Base-by-base conservation (phyloP, 2,888 invertebrate genomes). In the Epirrita christyi region DNA sequence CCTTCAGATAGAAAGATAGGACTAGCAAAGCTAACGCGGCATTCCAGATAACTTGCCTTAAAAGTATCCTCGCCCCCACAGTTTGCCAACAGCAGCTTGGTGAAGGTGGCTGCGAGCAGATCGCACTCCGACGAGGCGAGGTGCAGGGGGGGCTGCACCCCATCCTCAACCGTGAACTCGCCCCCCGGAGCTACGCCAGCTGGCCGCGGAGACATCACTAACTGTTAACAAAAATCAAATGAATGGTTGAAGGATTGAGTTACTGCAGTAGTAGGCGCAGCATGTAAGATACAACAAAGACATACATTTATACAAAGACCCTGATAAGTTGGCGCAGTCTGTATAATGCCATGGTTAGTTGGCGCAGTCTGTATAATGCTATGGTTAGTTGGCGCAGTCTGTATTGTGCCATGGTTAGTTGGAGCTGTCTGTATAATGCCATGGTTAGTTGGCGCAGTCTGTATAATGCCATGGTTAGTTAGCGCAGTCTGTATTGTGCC, bases 51-150 rank as follows among this genome's bases (percentile, higher is more conserved):
- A 21, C 42, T 2, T 44, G 93, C 93, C 81, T 97, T 97, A 81
- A 98, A 98, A 9, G 97, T 96, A 86, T 98, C 98, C 43, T 98
- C 98, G 2, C 98, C 98, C 48, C 98, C 98, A 83, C 98, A 98
- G 91, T 98, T 98, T 88, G 97, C 97, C 29, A 98, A 90, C 65
- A 98, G 93, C 81, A 98, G 97, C 79, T 97, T 96, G 0, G 98
- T 97, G 86, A 97, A 98, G 15, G 98, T 97, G 59, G 98, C 98
- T 4, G 97, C 98, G 67, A 98, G 96, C 47, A 98, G 96, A 83
- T 98, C 97, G 2, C 98, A 93, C 83, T 98, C 97, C 64, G 95
- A 94, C 2, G 97, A 96, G 57, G 95, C 94, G 71, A 98, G 90
- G 83, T 96, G 95, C 63, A 98, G 94, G 72, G 95, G 95, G 0